Evolutionary conservation across 2,888 invertebrate genomes (phyloP).

Genomic region (Pharmacophagus antenor): DNA sequence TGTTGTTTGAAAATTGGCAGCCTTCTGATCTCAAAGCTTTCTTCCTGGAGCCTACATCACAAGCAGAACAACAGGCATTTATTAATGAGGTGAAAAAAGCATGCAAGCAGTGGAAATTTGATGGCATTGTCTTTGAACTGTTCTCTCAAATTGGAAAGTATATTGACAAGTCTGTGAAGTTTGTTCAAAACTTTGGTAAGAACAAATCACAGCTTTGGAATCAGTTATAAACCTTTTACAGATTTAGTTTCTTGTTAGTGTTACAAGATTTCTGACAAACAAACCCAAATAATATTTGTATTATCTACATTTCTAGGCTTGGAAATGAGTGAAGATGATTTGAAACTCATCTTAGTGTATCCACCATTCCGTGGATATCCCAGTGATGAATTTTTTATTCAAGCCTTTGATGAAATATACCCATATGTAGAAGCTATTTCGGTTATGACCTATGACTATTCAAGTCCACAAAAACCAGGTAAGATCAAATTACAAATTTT

Average conservation of each 20-base stretch:
- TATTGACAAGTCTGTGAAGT: conserved; percentile 83
- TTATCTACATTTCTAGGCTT: conserved; percentile 66
- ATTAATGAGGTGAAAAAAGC: conserved; percentile 84
- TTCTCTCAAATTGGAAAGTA: conserved; percentile 88
- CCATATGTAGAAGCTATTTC: conserved; percentile 92
- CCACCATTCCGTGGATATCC: conserved; percentile 87
- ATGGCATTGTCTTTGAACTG: conserved; percentile 94
- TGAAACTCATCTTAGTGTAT: conserved; percentile 87
- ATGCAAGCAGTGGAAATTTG: conserved; percentile 89
- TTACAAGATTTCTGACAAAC: neutral
- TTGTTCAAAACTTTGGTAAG: conserved; percentile 84
- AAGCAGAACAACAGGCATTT: conserved; percentile 84
- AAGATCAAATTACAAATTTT: conserved; percentile 30
- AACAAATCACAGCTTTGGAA: conserved; percentile 30
- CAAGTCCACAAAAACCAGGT: conserved; percentile 90
- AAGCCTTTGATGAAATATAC: conserved; percentile 89
- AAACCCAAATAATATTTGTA: no score
- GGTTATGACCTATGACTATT: conserved; percentile 98
- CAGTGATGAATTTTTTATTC: conserved; percentile 84
- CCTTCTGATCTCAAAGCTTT: conserved; percentile 86
- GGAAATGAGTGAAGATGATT: conserved; percentile 75
- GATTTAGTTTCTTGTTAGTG: neutral
- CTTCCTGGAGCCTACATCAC: conserved; percentile 83
- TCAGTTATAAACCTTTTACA: no score
- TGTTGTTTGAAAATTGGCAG: conserved; percentile 94